phyloP scores from a whole-genome alignment of 2,797 vertebrate species.

The Oryzias sinensis region DNA sequence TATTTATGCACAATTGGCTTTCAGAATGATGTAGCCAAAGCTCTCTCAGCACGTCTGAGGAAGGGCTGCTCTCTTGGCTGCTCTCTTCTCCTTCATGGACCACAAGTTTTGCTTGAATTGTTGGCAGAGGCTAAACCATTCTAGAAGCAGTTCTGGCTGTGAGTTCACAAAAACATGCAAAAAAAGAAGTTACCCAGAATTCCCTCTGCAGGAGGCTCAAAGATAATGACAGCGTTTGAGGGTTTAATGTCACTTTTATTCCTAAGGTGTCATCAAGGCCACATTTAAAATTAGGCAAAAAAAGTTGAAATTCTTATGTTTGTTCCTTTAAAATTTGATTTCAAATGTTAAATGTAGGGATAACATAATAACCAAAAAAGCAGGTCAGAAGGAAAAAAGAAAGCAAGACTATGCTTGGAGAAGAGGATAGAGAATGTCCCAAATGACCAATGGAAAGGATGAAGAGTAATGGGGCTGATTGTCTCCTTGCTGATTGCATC shows the following conservation, averaged over 20 bases:
- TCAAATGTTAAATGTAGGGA: too few species aligned
- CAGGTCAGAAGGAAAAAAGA: too few species aligned
- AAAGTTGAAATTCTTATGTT: too few species aligned
- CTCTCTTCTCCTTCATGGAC: constrained; percentile 60
- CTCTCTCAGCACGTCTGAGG: constrained; percentile 26
- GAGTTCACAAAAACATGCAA: constrained; percentile 56
- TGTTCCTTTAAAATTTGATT: too few species aligned
- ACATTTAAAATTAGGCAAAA: constrained; percentile 6
- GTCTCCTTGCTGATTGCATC: too few species aligned
- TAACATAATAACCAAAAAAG: too few species aligned
- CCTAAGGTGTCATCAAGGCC: constrained; percentile 14
- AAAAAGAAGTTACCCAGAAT: constrained; percentile 49
- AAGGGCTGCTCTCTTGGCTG: constrained; percentile 36
- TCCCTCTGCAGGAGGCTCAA: constrained; percentile 18
- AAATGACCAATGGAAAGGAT: too few species aligned
- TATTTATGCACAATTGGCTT: constrained; percentile 3
- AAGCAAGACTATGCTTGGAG: too few species aligned
- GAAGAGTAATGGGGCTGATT: too few species aligned
- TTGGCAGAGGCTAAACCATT: constrained; percentile 69
- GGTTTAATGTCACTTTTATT: constrained; percentile 22
- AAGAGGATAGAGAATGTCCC: too few species aligned
- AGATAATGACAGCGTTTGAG: constrained; percentile 9
- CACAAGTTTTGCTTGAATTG: constrained; percentile 54
- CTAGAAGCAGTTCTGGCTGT: constrained; percentile 51
- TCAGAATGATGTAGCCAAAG: constrained; percentile 7